Evolutionary conservation across 2,113 vertebrate genomes (phyloP), one percentile per base, ranked within the genome.

Genomic region (Oncorhynchus tshawytscha): DNA sequence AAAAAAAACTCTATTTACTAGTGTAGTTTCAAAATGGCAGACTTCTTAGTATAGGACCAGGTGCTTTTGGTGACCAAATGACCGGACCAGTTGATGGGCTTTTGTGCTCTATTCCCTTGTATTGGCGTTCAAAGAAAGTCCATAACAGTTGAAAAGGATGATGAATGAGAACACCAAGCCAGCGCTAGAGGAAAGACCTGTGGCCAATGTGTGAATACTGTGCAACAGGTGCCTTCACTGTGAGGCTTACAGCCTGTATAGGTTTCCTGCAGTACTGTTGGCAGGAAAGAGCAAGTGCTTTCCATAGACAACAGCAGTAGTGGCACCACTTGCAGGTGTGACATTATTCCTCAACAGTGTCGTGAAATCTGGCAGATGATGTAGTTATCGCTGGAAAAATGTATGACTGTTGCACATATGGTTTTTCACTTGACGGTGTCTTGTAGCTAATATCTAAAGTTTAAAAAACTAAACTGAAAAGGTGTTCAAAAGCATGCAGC

Each of bases 281-380:
- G 29, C 71, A 72, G 27, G 39, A 29, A 24, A 13, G 15, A 62
- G n/a, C n/a, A 62, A 54, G 27, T 62, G 54, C 27, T 34, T 62
- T 62, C 29, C 54, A 22, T 18, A 22, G 29, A 60, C 54, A 31
- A 59, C 67, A 62, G 39, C 39, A 45, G 67, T 22, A 71, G 13
- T 18, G 11, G 54, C 57, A 18, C 74, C 75, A 82, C 80, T 49
- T 76, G 45, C 54, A 70, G 15, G 66, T 78, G 70, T 78, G 72
- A 72, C 68, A 66, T 57, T 67, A 48, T 72, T 27, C 12, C 29
- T 45, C 67, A 18, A 71, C 15, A 54, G 31, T 67, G 51, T 51
- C n/a, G 29, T 29, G 27, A 71, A 70, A 22, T 22, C 59, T 62
- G n/a, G n/a, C 59, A 62, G 59, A 62, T 9, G 5, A 62, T 7